Evolutionary conservation across 2,888 invertebrate species (phyloP).

Genomic region (Synanthedon andrenaeformis): DNA sequence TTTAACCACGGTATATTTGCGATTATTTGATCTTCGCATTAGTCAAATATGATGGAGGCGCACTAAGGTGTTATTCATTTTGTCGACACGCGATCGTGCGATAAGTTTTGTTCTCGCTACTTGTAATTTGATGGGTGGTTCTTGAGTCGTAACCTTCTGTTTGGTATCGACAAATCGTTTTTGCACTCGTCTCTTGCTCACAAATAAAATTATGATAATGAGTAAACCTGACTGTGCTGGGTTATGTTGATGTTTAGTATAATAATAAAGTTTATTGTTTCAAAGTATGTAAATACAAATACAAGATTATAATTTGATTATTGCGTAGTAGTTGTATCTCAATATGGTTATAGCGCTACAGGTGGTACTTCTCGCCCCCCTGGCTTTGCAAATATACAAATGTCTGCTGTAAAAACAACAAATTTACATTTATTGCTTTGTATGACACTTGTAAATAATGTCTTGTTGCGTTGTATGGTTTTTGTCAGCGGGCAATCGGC

Average conservation of each 20-base stretch:
- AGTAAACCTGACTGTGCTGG: neutral
- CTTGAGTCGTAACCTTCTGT: constrained; percentile 26
- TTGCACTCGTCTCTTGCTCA: constrained; percentile 1
- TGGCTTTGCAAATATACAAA: constrained; percentile 42
- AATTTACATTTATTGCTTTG: constrained; percentile 51
- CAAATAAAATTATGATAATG: neutral
- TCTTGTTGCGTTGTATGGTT: constrained; percentile 43
- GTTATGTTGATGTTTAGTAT: neutral
- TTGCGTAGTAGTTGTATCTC: constrained; percentile 23
- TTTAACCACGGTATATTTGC: constrained; percentile 18
- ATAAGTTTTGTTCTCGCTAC: constrained; percentile 46
- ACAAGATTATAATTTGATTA: constrained; percentile 11
- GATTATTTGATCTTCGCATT: constrained; percentile 47
- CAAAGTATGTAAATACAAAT: too few species aligned
- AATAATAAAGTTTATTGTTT: neutral
- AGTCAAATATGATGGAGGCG: constrained; percentile 52
- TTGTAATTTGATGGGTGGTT: constrained; percentile 55
- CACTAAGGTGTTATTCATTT: constrained; percentile 52
- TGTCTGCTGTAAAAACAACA: constrained; percentile 55
- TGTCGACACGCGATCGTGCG: constrained; percentile 53
- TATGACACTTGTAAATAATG: constrained; percentile 52
- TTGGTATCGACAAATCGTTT: constrained; percentile 1
- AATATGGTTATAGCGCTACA: constrained; percentile 33
- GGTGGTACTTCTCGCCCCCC: constrained; percentile 32
- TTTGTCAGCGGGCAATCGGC: constrained; percentile 61